phyloP scores from a whole-genome alignment of 2,888 invertebrate genomes.

The Hirtodrosophila trivittata region DNA sequence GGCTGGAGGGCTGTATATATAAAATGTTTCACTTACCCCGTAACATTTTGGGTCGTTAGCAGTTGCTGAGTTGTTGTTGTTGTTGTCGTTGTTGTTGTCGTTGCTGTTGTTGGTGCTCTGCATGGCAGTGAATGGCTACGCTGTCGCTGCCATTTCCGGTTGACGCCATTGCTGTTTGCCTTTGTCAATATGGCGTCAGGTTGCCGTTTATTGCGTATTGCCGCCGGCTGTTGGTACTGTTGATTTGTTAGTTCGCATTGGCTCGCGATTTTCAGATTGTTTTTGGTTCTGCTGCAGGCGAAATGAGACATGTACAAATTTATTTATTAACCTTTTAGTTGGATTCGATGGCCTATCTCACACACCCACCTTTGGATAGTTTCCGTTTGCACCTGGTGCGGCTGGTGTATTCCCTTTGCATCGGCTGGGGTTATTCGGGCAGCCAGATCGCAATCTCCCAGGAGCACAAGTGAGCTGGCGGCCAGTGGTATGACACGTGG shows the following conservation, averaged over 20 bases:
- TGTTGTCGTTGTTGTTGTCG: constrained; percentile 37
- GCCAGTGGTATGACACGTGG: constrained; percentile 64
- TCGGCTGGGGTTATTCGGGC: constrained; percentile 43
- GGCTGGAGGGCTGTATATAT: background rate
- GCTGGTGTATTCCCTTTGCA: background rate
- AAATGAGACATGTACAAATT: constrained; percentile 1
- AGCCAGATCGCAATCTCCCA: constrained; percentile 80
- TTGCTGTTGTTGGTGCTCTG: no score
- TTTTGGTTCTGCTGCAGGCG: constrained; percentile 7
- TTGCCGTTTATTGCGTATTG: constrained; percentile 3
- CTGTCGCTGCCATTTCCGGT: constrained; percentile 37
- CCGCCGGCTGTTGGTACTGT: constrained; percentile 18
- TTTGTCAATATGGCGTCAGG: constrained; percentile 10
- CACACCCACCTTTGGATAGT: constrained; percentile 27
- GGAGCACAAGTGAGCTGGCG: constrained; percentile 72
- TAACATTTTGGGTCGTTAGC: constrained; percentile 12
- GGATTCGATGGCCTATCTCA: background rate
- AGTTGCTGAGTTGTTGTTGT: constrained; percentile 27
- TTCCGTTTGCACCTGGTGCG: constrained; percentile 4
- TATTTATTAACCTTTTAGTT: constrained; percentile 1
- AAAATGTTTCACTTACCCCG: constrained; percentile 29
- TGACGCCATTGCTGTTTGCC: constrained; percentile 14
- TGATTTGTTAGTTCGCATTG: constrained; percentile 14
- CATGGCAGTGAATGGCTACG: constrained; percentile 75
- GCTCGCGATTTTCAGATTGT: constrained; percentile 2